Base-by-base conservation (phyloP, 2,888 invertebrate genomes). In the Cosmia pyralina region DNA sequence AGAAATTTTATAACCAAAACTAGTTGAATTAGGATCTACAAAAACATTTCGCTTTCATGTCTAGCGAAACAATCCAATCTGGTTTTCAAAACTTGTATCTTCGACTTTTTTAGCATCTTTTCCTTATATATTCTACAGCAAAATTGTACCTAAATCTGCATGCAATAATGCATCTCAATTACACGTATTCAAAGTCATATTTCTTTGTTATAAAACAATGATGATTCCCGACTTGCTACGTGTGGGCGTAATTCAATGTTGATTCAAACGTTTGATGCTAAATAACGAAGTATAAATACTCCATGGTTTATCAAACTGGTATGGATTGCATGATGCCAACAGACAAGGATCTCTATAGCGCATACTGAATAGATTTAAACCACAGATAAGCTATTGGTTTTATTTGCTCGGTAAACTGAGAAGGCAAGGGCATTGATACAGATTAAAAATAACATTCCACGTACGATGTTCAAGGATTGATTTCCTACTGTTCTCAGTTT, bases 311-410 rank as follows among this genome's bases (percentile, higher is more conserved):
- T 48, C 19, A 34, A 63, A 34, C 64, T 64, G 15, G 38, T 64
- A 79, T 82, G 77, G 72, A 79, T 65, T 48, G 72, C 79, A 79
- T 79, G 78, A 52, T 44, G 41, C 34, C 72, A 46, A 38, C 41
- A 65, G 78, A 77, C 82, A 53, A 79, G 60, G 52, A 77, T 82
- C 72, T 77, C 17, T 52, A 57, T 1, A 66, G 34, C 53, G 71
- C 79, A 77, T 79, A 77, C 66, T 53, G 64, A 79, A 44, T 65
- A 79, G 67, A 82, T 72, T 46, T n/a, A 60, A n/a, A 79, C 82
- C 79, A 82, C 59, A 82, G 82, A 77, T 82, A 82, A 82, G 72
- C 72, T 68, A 82, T 72, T 52, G 66, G 50, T 68, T 68, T 67
- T 79, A 62, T 82, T 65, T 64, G 46, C 82, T 81, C 44, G 7